Percentiles rank a stretch among this genome's conserved stretches.
Conservation (phyloP, 2,888 invertebrate genomes). For the Lissonota sp. region DNA sequence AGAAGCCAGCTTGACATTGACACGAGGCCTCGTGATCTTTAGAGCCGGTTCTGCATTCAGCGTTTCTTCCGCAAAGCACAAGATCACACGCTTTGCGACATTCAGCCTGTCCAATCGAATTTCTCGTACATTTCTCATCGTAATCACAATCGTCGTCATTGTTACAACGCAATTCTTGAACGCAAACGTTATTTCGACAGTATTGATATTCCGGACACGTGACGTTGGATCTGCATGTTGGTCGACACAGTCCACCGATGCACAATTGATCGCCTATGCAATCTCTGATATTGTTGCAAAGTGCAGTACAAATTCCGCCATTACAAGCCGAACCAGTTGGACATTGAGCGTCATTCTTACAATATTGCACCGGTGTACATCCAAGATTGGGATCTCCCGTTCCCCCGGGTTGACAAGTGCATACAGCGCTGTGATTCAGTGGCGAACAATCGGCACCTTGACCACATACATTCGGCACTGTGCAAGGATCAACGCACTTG, state of each 20-base stretch:
- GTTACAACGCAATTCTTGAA: conserved; percentile 91
- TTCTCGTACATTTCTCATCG: conserved; percentile 90
- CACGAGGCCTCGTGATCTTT: conserved; percentile 91
- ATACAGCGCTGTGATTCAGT: conserved; percentile 91
- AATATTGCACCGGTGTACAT: conserved; percentile 93
- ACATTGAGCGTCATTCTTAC: conserved; percentile 92
- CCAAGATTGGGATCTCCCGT: conserved; percentile 95
- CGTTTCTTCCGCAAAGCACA: conserved; percentile 92
- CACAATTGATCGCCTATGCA: conserved; percentile 94
- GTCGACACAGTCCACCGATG: conserved; percentile 93
- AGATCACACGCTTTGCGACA: conserved; percentile 91
- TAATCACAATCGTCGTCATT: conserved; percentile 90
- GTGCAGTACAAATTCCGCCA: conserved; percentile 92
- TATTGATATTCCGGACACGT: conserved; percentile 94
- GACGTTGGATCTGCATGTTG: conserved; percentile 91
- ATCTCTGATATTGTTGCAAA: conserved; percentile 92
- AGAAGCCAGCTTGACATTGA: conserved; percentile 91
- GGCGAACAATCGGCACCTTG: conserved; percentile 91
- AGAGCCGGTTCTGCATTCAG: conserved; percentile 90
- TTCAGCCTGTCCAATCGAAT: conserved; percentile 90
- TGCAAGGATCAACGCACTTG: conserved; percentile 93
- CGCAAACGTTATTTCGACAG: conserved; percentile 93
- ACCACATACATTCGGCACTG: conserved; percentile 92
- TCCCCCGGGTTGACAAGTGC: conserved; percentile 92
- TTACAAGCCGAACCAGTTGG: conserved; percentile 93